phyloP scores from a whole-genome alignment of 1,140 invertebrate genomes.

The Nephotettix cincticeps region DNA sequence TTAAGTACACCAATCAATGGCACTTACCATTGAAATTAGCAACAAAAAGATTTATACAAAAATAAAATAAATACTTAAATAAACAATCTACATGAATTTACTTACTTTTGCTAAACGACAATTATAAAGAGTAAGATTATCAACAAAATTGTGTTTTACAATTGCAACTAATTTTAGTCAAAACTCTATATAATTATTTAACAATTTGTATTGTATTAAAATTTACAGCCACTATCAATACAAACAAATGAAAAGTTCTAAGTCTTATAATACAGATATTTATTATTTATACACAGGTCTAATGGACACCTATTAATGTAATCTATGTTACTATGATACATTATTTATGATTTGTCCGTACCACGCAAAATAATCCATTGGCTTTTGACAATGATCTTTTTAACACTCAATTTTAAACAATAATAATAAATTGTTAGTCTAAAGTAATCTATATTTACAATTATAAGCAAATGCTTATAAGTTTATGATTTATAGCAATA shows the following conservation, averaged over 20 bases:
- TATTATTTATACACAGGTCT: neutral
- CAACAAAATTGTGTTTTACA: conserved; percentile 14
- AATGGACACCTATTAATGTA: neutral
- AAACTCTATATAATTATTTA: conserved; percentile 19
- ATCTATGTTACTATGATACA: neutral
- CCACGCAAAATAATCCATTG: conserved; percentile 1
- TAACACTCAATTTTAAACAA: neutral
- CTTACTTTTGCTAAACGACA: neutral
- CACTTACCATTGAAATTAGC: conserved; percentile 2
- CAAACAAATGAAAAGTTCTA: conserved; percentile 15
- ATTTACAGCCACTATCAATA: conserved; percentile 15
- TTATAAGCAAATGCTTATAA: neutral
- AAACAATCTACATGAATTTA: neutral
- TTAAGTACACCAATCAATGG: conserved; percentile 21
- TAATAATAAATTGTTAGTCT: neutral
- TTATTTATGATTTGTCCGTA: conserved; percentile 14
- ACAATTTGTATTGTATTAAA: conserved; percentile 19
- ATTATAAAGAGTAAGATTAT: neutral
- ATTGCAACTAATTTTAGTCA: conserved; percentile 15
- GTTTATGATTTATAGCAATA: too few relatives aligned
- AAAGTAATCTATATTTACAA: neutral
- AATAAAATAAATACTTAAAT: conserved; percentile 23
- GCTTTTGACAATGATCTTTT: neutral
- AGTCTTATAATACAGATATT: conserved; percentile 13
- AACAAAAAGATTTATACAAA: conserved; percentile 2